Percentiles rank a stretch among this genome's conserved stretches.
These are phyloP conservation scores for Phyllopteryx taeniolatus DNA, from an alignment of 2,113 vertebrate genomes.

Conservation along the genomic window DNA sequence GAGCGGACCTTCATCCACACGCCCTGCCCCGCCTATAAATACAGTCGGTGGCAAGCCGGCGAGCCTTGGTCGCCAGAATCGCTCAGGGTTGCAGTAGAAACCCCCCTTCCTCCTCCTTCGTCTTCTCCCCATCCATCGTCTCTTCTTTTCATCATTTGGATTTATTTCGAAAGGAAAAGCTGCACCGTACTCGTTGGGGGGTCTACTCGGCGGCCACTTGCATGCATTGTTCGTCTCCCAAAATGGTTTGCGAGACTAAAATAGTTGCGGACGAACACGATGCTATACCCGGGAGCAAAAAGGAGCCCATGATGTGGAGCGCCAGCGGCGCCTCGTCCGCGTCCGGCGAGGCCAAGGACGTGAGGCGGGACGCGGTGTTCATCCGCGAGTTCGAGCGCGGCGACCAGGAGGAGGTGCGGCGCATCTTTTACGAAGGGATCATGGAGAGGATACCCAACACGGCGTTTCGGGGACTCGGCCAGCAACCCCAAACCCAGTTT, in stretches of 20 bases:
- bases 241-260: slow-evolving; percentile 98
- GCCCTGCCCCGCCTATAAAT: slow-evolving; percentile 84
- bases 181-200: not conserved
- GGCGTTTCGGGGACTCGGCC: slow-evolving; percentile 85
- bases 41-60: slow-evolving; percentile 78
- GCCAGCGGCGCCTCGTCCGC: slow-evolving; percentile 76
- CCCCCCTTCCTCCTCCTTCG: slow-evolving; percentile 57
- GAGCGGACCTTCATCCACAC: slow-evolving; percentile 76
- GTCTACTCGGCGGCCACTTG: slow-evolving; percentile 59
- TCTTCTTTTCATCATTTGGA: slow-evolving; percentile 9
- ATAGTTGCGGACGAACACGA: slow-evolving; percentile 93
- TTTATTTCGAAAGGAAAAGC: not conserved
- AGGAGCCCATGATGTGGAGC: slow-evolving; percentile 89
- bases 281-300: slow-evolving; percentile 84
- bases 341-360: slow-evolving; percentile 69
- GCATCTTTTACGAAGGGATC: slow-evolving; percentile 94
- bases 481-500: slow-evolving; percentile 85
- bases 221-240: slow-evolving; percentile 94
- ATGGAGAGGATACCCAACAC: slow-evolving; percentile 94
- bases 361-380: slow-evolving; percentile 72
- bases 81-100: slow-evolving; percentile 77
- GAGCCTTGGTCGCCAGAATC: slow-evolving; percentile 78
- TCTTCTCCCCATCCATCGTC: slow-evolving; percentile 37
- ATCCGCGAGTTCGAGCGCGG: slow-evolving; percentile 88
- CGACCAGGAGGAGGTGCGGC: slow-evolving; percentile 84